Base-by-base conservation (phyloP, 1,140 invertebrate genomes). In the Meloidogyne exigua region DNA sequence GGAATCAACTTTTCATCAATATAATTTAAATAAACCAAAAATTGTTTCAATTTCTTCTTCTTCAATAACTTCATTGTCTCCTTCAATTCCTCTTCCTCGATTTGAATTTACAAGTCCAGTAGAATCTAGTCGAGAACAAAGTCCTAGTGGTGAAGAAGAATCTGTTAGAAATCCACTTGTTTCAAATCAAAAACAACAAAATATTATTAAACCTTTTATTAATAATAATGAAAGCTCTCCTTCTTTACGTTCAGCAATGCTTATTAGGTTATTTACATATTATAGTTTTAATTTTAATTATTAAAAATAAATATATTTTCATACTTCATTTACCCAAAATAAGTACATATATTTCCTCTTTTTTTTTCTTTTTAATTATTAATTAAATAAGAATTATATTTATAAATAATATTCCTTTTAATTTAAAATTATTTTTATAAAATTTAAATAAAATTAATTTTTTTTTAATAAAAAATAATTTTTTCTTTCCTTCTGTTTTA, bases 71-170 rank as follows among this genome's bases (percentile, higher is more conserved):
- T 28, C 66, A 2, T n/a, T 39, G 2, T 28, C 68, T n/a, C n/a
- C 68, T 44, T 62, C 42, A 15, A 42, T 44, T 42, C 68, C 42
- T 26, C 15, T 73, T 28, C 71, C 71, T 21, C 71, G 39, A 11
- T 73, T 73, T 65, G 65, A 28, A 39, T 62, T 73, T 32, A 73
- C 71, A 28, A 64, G 57, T 36, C 44, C 71, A 23, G 71, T n/a
- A 36, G 71, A 63, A 25, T 73, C 71, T 15, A 64, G 57, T 62
- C 57, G 71, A 13, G 71, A 63, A 32, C 39, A 21, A 15, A 68
- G 28, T 18, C 71, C 49, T 23, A 73, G 57, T 65, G 68, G 39
- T 21, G 28, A 21, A 3, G 28, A 71, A 21, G 65, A 36, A n/a
- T 36, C 49, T 57, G 3, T 21, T 9, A 57, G 49, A 57, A 18